These are phyloP conservation scores for Prietella phreatophila DNA, from an alignment of 2,113 vertebrate species.

Conservation along the genomic window DNA sequence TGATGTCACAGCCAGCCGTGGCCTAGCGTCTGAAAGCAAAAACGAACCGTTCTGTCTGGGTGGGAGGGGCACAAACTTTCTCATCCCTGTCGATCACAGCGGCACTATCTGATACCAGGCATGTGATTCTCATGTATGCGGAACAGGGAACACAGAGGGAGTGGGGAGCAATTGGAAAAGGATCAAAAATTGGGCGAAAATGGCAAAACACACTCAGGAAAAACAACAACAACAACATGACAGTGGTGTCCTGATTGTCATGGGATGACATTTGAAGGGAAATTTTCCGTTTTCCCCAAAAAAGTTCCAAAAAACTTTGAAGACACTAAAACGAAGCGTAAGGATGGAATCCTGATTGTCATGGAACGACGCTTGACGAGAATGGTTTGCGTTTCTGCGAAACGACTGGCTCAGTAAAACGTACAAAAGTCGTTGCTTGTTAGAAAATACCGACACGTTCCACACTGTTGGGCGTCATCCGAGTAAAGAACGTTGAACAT, in stretches of 20 bases:
- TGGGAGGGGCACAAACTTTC: background rate
- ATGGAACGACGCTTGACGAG: slow-evolving; percentile 11
- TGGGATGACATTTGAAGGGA: background rate
- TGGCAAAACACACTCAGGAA: too few relatives aligned
- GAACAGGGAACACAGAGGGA: background rate
- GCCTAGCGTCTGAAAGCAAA: background rate
- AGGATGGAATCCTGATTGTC: slow-evolving; percentile 49
- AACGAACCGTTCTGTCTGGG: too few relatives aligned
- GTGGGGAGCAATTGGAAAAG: background rate
- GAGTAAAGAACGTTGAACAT: background rate
- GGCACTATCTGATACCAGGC: background rate
- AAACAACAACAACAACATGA: background rate
- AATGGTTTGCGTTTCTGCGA: background rate
- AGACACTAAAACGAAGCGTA: background rate
- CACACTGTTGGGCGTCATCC: background rate
- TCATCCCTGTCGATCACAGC: background rate
- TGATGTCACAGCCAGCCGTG: background rate
- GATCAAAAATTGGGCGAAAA: background rate
- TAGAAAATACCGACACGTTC: slow-evolving; percentile 13
- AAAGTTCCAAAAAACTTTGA: background rate
- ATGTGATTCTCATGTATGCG: background rate
- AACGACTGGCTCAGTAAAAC: slow-evolving; percentile 2
- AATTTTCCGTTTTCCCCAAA: background rate
- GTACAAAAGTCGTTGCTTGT: background rate
- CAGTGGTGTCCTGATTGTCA: slow-evolving; percentile 49